Evolutionary conservation across 2,113 vertebrate species (phyloP).

Genomic region (Egretta garzetta): DNA sequence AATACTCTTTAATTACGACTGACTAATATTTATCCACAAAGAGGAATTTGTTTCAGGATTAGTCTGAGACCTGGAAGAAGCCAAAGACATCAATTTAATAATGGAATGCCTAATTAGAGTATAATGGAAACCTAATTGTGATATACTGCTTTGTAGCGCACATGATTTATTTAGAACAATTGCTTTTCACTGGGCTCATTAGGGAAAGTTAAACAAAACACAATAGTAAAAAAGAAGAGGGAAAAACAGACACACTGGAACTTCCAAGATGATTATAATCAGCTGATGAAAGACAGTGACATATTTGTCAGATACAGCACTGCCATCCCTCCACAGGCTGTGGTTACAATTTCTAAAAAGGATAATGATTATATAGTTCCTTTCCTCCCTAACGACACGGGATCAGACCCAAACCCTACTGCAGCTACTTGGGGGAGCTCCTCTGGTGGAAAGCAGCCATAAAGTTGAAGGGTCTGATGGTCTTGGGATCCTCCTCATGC

Average conservation of each 20-base stretch:
- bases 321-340: background rate
- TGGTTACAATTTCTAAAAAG: slow-evolving; percentile 2
- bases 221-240: slow-evolving; percentile 51
- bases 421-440: background rate
- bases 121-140: slow-evolving; percentile 79
- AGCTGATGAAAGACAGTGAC: slow-evolving; percentile 56
- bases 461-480: background rate
- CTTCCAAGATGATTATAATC: slow-evolving; percentile 60
- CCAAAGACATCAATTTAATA: slow-evolving; percentile 75
- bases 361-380: background rate
- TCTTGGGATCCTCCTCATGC: background rate
- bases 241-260: slow-evolving; percentile 45
- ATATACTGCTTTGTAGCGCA: slow-evolving; percentile 69
- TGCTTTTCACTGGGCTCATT: slow-evolving; percentile 70
- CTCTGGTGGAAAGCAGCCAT: background rate
- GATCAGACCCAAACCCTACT: background rate
- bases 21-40: slow-evolving; percentile 78
- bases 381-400: background rate
- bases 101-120: slow-evolving; percentile 77
- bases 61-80: slow-evolving; percentile 72
- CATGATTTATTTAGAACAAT: slow-evolving; percentile 75
- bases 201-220: slow-evolving; percentile 70
- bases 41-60: slow-evolving; percentile 77
- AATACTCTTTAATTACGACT: slow-evolving; percentile 72
- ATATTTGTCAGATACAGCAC: slow-evolving; percentile 44